Evolutionary conservation across 2,113 vertebrate species (phyloP).

Genomic region (Pristiophorus japonicus): DNA sequence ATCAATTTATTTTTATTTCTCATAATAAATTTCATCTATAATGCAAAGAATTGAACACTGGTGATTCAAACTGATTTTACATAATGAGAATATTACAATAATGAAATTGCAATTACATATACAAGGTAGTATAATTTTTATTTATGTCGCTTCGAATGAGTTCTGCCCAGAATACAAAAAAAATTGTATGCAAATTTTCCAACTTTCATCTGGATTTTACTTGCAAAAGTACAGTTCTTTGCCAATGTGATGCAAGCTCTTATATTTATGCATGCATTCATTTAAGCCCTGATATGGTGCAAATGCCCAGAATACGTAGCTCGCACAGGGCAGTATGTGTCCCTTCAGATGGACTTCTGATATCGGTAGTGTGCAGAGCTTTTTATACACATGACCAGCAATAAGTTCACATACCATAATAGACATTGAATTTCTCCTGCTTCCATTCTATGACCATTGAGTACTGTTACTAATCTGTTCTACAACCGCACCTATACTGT

Average conservation of each 20-base stretch:
- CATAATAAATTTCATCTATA: background rate
- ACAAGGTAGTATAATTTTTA: background rate
- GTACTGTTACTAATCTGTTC: background rate
- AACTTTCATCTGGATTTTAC: background rate
- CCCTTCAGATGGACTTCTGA: background rate
- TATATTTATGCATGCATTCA: background rate
- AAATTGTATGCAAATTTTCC: background rate
- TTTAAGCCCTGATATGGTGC: background rate
- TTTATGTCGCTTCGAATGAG: background rate
- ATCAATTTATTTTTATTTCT: background rate
- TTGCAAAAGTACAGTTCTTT: background rate
- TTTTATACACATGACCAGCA: background rate
- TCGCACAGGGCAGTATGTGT: too few relatives aligned
- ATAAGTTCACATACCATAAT: background rate
- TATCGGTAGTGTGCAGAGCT: background rate
- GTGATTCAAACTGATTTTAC: too few relatives aligned
- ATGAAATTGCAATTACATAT: background rate
- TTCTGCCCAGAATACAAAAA: background rate
- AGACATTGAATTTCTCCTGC: background rate
- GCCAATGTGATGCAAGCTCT: background rate
- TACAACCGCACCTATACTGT: background rate
- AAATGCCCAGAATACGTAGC: background rate
- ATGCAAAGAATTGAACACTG: too few relatives aligned
- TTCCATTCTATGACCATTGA: background rate
- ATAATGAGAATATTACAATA: too few relatives aligned